phyloP scores from a whole-genome alignment of 2,797 vertebrate genomes.

The Sandelia bainsii region DNA sequence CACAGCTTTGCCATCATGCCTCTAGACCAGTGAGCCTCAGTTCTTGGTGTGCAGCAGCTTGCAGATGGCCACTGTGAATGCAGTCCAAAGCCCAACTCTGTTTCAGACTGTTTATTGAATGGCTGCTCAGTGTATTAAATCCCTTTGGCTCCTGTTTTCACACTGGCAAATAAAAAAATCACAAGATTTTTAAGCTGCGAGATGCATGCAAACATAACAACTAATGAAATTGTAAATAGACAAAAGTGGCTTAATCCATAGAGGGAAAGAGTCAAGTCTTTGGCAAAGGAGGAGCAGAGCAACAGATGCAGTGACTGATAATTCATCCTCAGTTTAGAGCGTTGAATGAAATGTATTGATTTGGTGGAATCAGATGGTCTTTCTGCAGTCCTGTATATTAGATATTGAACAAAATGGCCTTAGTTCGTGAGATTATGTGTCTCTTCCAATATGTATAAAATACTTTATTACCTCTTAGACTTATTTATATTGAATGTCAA shows the following conservation, averaged over 20 bases:
- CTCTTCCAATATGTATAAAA: slow-evolving; percentile 44
- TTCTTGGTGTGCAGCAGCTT: slow-evolving; percentile 74
- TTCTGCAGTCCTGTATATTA: slow-evolving; percentile 23
- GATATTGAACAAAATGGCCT: slow-evolving; percentile 34
- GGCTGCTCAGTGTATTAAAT: slow-evolving; percentile 79
- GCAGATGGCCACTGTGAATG: slow-evolving; percentile 82
- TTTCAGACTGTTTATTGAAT: slow-evolving; percentile 81
- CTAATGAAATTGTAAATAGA: slow-evolving; percentile 82
- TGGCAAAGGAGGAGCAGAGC: slow-evolving; percentile 64
- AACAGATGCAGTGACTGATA: slow-evolving; percentile 80
- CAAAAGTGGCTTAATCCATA: slow-evolving; percentile 76
- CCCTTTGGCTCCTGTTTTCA: slow-evolving; percentile 75
- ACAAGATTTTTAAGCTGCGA: slow-evolving; percentile 74
- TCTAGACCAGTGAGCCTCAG: slow-evolving; percentile 70
- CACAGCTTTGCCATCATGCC: slow-evolving; percentile 75
- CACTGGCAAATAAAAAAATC: slow-evolving; percentile 75
- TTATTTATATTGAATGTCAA: slow-evolving; percentile 29
- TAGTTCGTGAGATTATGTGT: slow-evolving; percentile 25
- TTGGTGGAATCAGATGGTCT: slow-evolving; percentile 41
- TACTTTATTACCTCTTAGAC: slow-evolving; percentile 30
- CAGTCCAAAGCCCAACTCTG: slow-evolving; percentile 79
- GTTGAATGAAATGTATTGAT: slow-evolving; percentile 71
- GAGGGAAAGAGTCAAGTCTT: slow-evolving; percentile 66
- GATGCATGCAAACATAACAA: slow-evolving; percentile 76
- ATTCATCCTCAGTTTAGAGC: slow-evolving; percentile 62